A percentile compares a stretch with the other conserved stretches of the same genome.
phyloP scores from a whole-genome alignment of 2,797 vertebrate genomes.

The Paguma larvata region DNA sequence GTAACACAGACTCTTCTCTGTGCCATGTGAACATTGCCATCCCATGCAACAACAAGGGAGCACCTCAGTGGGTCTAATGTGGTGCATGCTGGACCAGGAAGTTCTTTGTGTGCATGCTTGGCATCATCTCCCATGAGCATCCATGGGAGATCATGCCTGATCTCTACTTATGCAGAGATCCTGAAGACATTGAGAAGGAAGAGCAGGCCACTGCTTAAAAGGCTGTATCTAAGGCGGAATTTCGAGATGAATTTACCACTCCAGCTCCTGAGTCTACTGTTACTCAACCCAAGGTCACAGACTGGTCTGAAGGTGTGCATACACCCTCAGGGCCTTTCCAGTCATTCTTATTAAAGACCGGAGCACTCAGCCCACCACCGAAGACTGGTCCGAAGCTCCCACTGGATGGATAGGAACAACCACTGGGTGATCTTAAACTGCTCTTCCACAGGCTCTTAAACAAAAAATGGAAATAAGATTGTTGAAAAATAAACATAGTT shows the following conservation, averaged over 20 bases:
- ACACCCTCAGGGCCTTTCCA: neutral
- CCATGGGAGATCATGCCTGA: neutral
- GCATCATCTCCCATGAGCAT: neutral
- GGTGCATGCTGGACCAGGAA: neutral
- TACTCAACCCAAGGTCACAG: neutral
- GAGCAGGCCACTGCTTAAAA: neutral
- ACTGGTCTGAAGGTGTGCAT: neutral
- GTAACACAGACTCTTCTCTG: neutral
- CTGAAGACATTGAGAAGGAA: slow-evolving; percentile 15
- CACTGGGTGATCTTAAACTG: slow-evolving; percentile 1
- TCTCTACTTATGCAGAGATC: slow-evolving; percentile 27
- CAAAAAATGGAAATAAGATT: slow-evolving; percentile 48
- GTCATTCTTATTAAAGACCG: neutral
- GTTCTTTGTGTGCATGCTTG: neutral
- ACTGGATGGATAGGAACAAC: neutral
- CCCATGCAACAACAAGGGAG: neutral
- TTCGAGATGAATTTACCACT: neutral
- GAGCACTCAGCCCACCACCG: neutral
- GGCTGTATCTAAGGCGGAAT: neutral
- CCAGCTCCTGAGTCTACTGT: neutral
- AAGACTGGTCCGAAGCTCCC: neutral
- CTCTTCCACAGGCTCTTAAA: neutral
- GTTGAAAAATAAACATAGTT: slow-evolving; percentile 25
- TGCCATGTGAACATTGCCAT: neutral
- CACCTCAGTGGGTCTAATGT: neutral